phyloP scores from a whole-genome alignment of 2,113 vertebrate species.

The Urocitellus parryii region DNA sequence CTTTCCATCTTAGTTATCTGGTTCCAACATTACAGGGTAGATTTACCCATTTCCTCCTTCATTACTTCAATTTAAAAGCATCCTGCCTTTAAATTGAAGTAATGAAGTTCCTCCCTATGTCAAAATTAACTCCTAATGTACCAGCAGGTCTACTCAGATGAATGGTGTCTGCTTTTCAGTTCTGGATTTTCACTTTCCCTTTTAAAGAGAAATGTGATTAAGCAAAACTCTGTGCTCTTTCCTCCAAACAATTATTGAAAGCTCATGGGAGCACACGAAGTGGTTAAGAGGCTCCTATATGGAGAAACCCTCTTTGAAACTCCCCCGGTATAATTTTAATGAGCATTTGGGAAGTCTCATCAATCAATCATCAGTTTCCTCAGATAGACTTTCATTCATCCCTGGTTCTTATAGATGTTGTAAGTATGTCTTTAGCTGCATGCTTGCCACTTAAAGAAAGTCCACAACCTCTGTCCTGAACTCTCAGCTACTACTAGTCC shows the following conservation, averaged over 20 bases:
- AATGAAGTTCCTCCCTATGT: not conserved
- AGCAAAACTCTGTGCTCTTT: slow-evolving; percentile 1
- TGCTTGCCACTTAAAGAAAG: not conserved
- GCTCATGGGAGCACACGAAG: not conserved
- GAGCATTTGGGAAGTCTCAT: not conserved
- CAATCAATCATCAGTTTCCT: not conserved
- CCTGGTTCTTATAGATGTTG: not conserved
- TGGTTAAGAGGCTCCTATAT: not conserved
- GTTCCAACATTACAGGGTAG: not conserved
- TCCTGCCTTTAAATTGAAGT: not conserved
- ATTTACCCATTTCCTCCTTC: not conserved
- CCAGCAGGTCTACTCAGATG: not conserved
- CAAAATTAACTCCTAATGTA: not conserved
- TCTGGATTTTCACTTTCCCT: slow-evolving; percentile 4
- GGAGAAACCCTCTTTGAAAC: not conserved
- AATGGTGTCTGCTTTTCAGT: not conserved
- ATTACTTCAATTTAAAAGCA: too few species aligned
- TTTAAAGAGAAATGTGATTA: slow-evolving; percentile 25
- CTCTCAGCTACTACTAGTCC: not conserved
- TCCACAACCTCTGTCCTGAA: not conserved
- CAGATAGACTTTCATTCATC: not conserved
- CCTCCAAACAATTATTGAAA: not conserved
- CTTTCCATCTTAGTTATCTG: slow-evolving; percentile 22
- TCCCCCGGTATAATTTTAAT: slow-evolving; percentile 23
- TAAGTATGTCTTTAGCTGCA: not conserved